phyloP scores from a whole-genome alignment of 1,140 invertebrate species.

The Drosophila persimilis region DNA sequence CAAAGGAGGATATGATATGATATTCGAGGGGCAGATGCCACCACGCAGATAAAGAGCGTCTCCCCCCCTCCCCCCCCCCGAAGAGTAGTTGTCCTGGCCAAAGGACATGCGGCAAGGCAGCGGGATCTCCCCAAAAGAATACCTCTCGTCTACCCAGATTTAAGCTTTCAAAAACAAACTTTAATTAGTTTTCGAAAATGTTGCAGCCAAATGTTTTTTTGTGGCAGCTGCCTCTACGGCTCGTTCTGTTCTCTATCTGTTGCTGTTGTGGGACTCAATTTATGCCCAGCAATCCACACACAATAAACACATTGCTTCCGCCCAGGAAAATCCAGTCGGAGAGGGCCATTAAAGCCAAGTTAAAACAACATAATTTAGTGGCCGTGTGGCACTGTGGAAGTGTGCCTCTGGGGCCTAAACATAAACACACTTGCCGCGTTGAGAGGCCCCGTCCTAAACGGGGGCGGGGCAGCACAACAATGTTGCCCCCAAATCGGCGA shows the following conservation, averaged over 20 bases:
- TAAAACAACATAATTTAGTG: slow-evolving; percentile 76
- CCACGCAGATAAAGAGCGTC: too few relatives aligned
- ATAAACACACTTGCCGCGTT: slow-evolving; percentile 55
- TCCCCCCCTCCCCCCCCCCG: too few relatives aligned
- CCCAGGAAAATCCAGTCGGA: slow-evolving; percentile 13
- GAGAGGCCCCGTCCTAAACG: slow-evolving; percentile 47
- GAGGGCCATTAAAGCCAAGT: slow-evolving; percentile 62
- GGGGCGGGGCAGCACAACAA: slow-evolving; percentile 21
- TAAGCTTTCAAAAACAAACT: background rate
- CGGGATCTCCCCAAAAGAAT: background rate
- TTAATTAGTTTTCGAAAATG: background rate
- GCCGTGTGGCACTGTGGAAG: background rate
- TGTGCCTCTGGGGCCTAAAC: slow-evolving; percentile 42
- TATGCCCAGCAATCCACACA: slow-evolving; percentile 36
- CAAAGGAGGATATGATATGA: slow-evolving; percentile 17
- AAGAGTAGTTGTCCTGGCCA: background rate
- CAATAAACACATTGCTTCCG: slow-evolving; percentile 38
- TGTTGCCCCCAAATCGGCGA: slow-evolving; percentile 29
- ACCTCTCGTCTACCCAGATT: too few relatives aligned
- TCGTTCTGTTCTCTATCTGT: background rate
- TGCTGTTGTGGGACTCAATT: slow-evolving; percentile 36
- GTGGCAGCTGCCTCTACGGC: too few relatives aligned
- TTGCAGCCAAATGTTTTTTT: too few relatives aligned
- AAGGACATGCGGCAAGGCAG: background rate
- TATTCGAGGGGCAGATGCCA: slow-evolving; percentile 2